Evolutionary conservation across 2,797 vertebrate species (phyloP), one percentile per base, ranked within the genome.

Genomic region (Enteromius paludinosus): DNA sequence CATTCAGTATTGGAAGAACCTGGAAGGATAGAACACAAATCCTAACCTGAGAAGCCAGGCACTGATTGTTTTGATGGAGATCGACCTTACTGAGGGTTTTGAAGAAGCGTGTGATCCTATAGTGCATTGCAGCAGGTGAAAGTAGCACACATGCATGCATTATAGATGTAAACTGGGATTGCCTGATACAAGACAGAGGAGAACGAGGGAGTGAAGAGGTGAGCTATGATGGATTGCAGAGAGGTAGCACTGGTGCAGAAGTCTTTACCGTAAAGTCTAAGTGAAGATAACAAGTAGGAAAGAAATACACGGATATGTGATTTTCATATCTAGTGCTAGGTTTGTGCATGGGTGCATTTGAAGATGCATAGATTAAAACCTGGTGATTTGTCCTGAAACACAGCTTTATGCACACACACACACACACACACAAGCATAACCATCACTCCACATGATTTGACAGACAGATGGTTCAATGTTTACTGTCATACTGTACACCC

Each of bases 141-240:
- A 62, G 68, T 65, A 82, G 59, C 43, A 74, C 64, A 47, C 59
- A 33, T 80, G 33, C 68, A 86, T 86, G 69, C 75, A 86, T 87
- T 81, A 84, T 86, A 83, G 81, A 89, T 89, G 78, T 81, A 76
- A 82, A 85, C 80, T 54, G 35, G 78, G 65, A 70, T 78, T 68
- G 73, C 33, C 56, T 25, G 74, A 78, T 49, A 35, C 62, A 43
- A 82, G 79, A 86, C n/a, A 35, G 7, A 49, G 18, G 45, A 65
- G 35, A 56, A 75, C 15, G 25, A 54, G 65, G 25, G 45, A 73
- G 78, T 75, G 65, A 78, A 82, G 47, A 33, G 12, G 62, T 33
- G 64, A 65, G 52, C 49, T 78, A 68, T 56, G 49, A 80, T 33
- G 38, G 33, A 66, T 30, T 62, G 43, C 52, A 45, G 2, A 76